These are phyloP conservation scores for Plebejus argus DNA, from an alignment of 2,888 invertebrate genomes.

Conservation along the genomic window DNA sequence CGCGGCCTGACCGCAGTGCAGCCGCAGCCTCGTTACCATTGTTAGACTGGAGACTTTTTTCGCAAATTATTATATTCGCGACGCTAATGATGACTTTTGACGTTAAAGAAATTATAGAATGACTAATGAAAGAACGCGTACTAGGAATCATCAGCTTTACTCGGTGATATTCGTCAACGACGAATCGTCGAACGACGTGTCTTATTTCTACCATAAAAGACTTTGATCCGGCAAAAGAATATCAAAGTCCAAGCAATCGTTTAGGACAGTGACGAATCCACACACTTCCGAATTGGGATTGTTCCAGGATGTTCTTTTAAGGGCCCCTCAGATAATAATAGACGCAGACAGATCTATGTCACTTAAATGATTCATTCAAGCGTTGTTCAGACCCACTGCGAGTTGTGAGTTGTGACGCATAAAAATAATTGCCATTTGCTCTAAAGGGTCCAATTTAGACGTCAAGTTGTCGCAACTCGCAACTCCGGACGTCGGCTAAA, in stretches of 20 bases:
- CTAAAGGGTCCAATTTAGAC: conserved; percentile 39
- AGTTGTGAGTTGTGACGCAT: not conserved
- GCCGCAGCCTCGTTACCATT: conserved; percentile 65
- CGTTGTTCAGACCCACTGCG: not conserved
- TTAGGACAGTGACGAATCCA: not conserved
- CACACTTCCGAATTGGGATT: not conserved
- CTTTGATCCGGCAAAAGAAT: too few species aligned
- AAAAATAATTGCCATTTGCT: conserved; percentile 30
- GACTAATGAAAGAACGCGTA: not conserved
- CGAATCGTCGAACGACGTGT: too few species aligned
- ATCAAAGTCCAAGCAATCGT: too few species aligned
- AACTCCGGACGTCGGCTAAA: conserved; percentile 33
- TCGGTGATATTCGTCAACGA: too few species aligned
- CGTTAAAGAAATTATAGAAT: not conserved
- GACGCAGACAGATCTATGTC: not conserved
- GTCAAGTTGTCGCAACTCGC: conserved; percentile 43
- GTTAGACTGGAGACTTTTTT: conserved; percentile 7
- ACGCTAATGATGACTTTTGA: conserved; percentile 4
- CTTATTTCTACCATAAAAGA: too few species aligned
- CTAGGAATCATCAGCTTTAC: too few species aligned
- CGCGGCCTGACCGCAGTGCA: conserved; percentile 63
- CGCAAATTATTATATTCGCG: conserved; percentile 7
- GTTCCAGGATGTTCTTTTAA: not conserved
- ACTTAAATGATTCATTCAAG: not conserved
- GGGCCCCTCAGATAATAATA: not conserved